These are phyloP conservation scores for Augochlorella aurata DNA, from an alignment of 2,888 invertebrate genomes.

Conservation along the genomic window DNA sequence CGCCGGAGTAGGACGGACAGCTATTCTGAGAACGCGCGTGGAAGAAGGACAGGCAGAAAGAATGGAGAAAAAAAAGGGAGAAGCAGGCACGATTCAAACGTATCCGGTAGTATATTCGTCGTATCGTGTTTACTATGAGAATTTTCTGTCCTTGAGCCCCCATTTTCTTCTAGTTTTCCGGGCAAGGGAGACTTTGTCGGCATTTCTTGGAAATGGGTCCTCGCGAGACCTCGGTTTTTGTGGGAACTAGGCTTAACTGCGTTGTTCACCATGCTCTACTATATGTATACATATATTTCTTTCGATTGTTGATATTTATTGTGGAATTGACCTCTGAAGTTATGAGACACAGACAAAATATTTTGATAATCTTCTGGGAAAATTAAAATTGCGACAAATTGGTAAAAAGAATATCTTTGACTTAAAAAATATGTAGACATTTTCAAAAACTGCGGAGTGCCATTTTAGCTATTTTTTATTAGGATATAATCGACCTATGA, in stretches of 20 bases:
- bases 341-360: not conserved
- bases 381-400: not conserved
- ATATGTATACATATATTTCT: not conserved
- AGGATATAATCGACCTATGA: no score
- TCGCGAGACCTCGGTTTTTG: not conserved
- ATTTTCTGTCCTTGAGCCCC: not conserved
- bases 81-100: constrained; percentile 34
- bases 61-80: not conserved
- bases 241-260: accelerated
- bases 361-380: not conserved
- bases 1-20: not conserved
- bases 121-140: not conserved
- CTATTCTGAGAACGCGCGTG: not conserved
- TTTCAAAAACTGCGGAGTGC: no score
- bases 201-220: not conserved
- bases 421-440: no score
- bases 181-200: not conserved
- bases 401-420: not conserved
- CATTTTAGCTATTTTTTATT: no score
- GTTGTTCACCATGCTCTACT: not conserved
- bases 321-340: not conserved
- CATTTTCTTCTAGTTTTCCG: not conserved
- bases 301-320: not conserved
- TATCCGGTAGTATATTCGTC: constrained; percentile 29
- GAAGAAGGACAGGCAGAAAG: constrained; percentile 31